Percentiles rank a stretch among this genome's conserved stretches.
Conservation (phyloP, 92 coral and sea anemone genomes). For the Parazoanthus atlanticus region DNA sequence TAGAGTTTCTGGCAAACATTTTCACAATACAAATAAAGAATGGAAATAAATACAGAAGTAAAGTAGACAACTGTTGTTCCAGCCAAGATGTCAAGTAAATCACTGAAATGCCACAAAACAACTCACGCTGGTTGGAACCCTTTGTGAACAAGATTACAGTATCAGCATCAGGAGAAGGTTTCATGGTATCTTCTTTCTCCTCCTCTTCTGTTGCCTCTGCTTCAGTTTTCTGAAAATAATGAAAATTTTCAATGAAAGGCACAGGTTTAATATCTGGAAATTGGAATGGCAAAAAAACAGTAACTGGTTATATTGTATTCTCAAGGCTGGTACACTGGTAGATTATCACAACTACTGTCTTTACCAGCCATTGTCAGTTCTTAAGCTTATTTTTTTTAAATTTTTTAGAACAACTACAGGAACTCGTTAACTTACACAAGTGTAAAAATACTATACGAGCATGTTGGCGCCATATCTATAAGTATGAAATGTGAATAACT, state of each 20-base stretch:
- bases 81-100: background rate
- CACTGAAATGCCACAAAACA: background rate
- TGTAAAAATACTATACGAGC: no score
- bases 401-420: no score
- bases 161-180: conserved; percentile 97
- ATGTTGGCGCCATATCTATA: no score
- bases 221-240: conserved; percentile 68
- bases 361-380: background rate
- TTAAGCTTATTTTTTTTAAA: no score
- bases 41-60: no score
- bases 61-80: no score
- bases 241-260: background rate
- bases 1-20: no score
- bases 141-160: conserved; percentile 89
- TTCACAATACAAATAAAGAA: no score
- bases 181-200: conserved; percentile 79
- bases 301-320: no score
- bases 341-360: background rate
- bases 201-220: conserved; percentile 86
- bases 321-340: background rate
- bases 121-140: conserved; percentile 82
- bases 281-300: background rate
- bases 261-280: no score
- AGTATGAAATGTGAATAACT: no score
- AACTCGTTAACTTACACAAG: no score